Conservation (phyloP, 2,888 invertebrate genomes). For the Gastracanthus pulcherrimus region DNA sequence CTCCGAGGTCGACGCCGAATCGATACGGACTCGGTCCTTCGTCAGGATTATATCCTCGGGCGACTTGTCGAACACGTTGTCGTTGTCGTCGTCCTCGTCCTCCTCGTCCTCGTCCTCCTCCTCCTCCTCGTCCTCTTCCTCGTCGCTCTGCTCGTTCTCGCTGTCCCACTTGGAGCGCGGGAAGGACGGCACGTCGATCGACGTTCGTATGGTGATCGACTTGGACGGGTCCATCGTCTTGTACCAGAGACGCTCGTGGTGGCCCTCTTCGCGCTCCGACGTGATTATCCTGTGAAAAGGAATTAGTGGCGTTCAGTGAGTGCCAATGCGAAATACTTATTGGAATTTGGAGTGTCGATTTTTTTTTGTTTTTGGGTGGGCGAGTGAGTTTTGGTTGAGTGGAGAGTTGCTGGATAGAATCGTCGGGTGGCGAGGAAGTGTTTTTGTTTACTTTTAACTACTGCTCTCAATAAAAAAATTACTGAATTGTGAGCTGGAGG, state of each 20-base stretch:
- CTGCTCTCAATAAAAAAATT: too few relatives aligned
- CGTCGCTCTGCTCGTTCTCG: conserved; percentile 68
- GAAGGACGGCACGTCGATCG: conserved; percentile 65
- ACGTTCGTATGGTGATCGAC: conserved; percentile 57
- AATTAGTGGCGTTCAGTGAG: not conserved
- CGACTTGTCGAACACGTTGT: conserved; percentile 47
- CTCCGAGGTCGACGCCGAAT: not conserved
- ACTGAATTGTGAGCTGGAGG: too few relatives aligned
- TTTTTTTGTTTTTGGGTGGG: too few relatives aligned
- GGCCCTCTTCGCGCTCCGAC: conserved; percentile 64
- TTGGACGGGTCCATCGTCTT: conserved; percentile 62
- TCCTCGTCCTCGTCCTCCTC: too few relatives aligned
- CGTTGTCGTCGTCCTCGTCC: conserved; percentile 64
- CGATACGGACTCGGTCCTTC: conserved; percentile 10
- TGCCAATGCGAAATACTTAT: not conserved
- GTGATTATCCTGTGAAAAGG: conserved; percentile 62
- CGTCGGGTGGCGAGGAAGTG: too few relatives aligned
- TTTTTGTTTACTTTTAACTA: too few relatives aligned
- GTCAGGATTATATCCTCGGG: conserved; percentile 25
- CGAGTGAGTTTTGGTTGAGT: too few relatives aligned
- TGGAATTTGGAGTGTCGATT: not conserved
- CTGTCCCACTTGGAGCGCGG: conserved; percentile 75
- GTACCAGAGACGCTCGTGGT: conserved; percentile 70
- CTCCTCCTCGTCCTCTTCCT: too few relatives aligned
- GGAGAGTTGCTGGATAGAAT: too few relatives aligned